A percentile compares a stretch with the other conserved stretches of the same genome.
Conservation (phyloP, 1,140 invertebrate species). For the Papilio machaon region DNA sequence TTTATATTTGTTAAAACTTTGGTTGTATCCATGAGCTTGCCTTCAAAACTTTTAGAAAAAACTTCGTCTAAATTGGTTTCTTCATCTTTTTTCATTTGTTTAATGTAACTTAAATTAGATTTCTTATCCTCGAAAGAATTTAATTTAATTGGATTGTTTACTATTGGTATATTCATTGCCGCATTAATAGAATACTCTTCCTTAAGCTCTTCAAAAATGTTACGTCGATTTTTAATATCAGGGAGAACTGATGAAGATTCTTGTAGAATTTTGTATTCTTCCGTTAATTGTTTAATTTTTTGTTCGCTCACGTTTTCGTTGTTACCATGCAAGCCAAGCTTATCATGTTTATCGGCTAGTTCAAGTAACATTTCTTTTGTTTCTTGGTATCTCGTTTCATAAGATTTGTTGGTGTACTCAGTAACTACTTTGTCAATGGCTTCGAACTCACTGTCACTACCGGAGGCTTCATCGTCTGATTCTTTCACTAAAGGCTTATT, state of each 20-base stretch:
- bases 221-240: conserved; percentile 50
- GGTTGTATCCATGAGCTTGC: conserved; percentile 69
- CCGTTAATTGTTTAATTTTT: conserved; percentile 43
- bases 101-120: conserved; percentile 25
- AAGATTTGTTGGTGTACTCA: conserved; percentile 72
- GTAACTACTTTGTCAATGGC: conserved; percentile 73
- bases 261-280: conserved; percentile 59
- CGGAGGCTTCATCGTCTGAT: conserved; percentile 41
- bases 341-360: conserved; percentile 70
- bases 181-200: conserved; percentile 69
- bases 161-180: conserved; percentile 68
- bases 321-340: conserved; percentile 44
- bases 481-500: conserved; percentile 39
- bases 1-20: conserved; percentile 64
- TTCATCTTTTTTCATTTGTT: conserved; percentile 44
- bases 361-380: conserved; percentile 70
- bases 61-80: conserved; percentile 46
- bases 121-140: conserved; percentile 36
- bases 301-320: conserved; percentile 31
- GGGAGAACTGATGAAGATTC: conserved; percentile 63
- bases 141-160: conserved; percentile 60
- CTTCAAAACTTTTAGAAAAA: conserved; percentile 62
- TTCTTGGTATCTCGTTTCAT: conserved; percentile 72
- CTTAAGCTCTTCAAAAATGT: conserved; percentile 60
- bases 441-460: conserved; percentile 63